A percentile compares a stretch with the other conserved stretches of the same genome.
Conservation (phyloP, 2,888 invertebrate species). For the Melanophora roralis region DNA sequence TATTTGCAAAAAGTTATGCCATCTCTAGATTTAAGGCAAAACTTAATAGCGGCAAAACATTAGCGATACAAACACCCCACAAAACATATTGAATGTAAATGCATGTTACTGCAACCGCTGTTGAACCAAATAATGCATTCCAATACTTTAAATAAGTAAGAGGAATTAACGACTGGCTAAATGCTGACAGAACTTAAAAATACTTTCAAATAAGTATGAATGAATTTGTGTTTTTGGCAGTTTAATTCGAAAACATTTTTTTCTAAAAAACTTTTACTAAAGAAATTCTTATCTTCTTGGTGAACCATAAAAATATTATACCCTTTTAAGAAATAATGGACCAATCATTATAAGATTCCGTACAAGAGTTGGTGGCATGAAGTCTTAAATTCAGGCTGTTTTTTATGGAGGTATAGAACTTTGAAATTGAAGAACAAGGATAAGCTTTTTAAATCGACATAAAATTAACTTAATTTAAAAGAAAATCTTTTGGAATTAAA, state of each 20-base stretch:
- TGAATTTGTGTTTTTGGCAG: slow-evolving; percentile 26
- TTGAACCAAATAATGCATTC: slow-evolving; percentile 13
- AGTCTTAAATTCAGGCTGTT: no score
- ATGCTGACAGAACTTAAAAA: slow-evolving; percentile 6
- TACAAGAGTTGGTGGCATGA: no score
- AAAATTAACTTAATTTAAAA: no score
- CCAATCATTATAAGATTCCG: no score
- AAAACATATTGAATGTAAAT: slow-evolving; percentile 8
- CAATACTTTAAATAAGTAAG: background rate
- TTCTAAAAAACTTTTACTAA: no score
- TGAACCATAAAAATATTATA: no score
- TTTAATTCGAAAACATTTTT: background rate
- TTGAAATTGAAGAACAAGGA: no score
- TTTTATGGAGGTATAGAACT: no score
- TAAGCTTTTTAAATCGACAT: no score
- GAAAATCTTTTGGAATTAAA: no score
- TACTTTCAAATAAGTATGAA: background rate
- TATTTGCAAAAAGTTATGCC: slow-evolving; percentile 25
- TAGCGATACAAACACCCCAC: slow-evolving; percentile 3
- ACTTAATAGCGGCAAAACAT: background rate
- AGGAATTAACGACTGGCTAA: slow-evolving; percentile 31
- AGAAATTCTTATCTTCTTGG: no score
- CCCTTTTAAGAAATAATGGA: no score
- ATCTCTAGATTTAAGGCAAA: slow-evolving; percentile 1
- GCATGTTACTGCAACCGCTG: slow-evolving; percentile 3